Conservation (phyloP, 2,797 vertebrate genomes). For the Darevskia mixta region DNA sequence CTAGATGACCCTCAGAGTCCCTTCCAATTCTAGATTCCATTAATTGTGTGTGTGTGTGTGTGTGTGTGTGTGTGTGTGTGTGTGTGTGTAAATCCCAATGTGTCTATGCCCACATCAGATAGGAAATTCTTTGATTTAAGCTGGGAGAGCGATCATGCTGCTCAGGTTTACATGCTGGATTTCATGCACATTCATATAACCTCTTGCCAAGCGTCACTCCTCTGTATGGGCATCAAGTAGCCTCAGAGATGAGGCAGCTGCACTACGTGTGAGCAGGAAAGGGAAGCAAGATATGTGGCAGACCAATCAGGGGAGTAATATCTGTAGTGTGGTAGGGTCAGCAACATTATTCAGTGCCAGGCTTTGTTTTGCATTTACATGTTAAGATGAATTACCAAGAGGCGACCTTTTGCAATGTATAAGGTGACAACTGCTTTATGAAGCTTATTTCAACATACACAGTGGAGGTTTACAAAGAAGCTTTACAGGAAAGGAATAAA, state of each 20-base stretch:
- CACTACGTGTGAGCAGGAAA: not conserved
- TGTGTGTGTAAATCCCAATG: too few species aligned
- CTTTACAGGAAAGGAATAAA: constrained; percentile 49
- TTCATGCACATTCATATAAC: not conserved
- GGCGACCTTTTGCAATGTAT: constrained; percentile 18
- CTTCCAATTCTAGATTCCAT: too few species aligned
- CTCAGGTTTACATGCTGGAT: not conserved
- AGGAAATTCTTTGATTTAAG: not conserved
- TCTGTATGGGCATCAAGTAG: not conserved
- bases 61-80: too few species aligned
- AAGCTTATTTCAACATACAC: constrained; percentile 47
- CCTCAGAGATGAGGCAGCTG: not conserved
- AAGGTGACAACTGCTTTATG: constrained; percentile 45
- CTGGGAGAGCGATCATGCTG: not conserved
- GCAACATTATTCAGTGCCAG: not conserved
- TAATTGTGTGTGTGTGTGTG: too few species aligned
- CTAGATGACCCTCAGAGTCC: too few species aligned
- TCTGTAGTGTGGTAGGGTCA: not conserved
- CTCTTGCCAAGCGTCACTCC: too few species aligned
- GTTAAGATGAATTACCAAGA: constrained; percentile 48
- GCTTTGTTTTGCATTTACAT: constrained; percentile 28
- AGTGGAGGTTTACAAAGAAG: constrained; percentile 41
- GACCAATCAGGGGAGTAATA: not conserved
- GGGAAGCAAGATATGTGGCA: not conserved
- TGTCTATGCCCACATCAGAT: not conserved